Base-by-base conservation (phyloP, 2,888 invertebrate species). In the Junonia oenone region DNA sequence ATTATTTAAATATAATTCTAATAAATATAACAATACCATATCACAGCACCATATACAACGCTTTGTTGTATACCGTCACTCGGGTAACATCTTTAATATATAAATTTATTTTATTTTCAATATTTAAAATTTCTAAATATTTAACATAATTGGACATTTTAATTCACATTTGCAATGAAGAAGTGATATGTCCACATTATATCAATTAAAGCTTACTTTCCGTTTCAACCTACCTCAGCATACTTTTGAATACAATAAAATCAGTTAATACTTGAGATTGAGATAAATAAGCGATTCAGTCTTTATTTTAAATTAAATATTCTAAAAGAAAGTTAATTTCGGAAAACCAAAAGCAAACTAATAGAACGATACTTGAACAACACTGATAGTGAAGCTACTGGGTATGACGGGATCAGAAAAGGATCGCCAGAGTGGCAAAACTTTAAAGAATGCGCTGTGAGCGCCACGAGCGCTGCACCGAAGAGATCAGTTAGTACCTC, bases 1-100 rank as follows among this genome's bases (percentile, higher is more conserved):
- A 64, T 51, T 43, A 19, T 50, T 73, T 68, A 66, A 68, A 61
- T 68, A 66, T 71, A 71, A 67, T 68, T 55, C 70, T 40, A 40
- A 40, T 75, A 67, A 74, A 71, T 78, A 74, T 71, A 77, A 76
- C 71, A 79, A 76, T 77, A 80, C 72, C 76, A 78, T 81, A 83
- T 81, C 81, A 83, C 80, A 83, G 83, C 75, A 76, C 77, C 75
- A 73, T 70, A 74, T 73, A 77, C 76, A 78, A 73, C 75, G 71
- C 63, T 65, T 69, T 68, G 74, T 75, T 79, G 75, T 75, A 72
- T 71, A 72, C 68, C 68, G 72, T 69, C 67, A 71, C 63, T 71
- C 73, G 74, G 71, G 67, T 74, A 74, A 76, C 69, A 72, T 71
- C 69, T 68, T 66, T 68, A 67, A 61, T 64, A 56, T 66, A 67